Base-by-base conservation (phyloP, 2,888 invertebrate genomes). In the Caenorhabditis sulstoni region DNA sequence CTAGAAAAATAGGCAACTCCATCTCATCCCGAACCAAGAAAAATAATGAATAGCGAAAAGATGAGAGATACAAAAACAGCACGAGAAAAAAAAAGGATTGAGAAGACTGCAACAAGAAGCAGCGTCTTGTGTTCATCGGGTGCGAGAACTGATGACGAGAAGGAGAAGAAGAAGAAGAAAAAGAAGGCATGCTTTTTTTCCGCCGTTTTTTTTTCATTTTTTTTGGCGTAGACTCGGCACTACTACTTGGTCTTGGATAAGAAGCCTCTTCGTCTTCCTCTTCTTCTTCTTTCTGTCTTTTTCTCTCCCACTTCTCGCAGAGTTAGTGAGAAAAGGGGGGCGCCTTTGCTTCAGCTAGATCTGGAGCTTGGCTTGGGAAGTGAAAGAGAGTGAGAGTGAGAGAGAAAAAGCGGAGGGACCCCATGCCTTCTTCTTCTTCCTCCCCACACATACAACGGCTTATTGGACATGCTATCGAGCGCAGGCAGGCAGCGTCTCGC, bases 401-500 rank as follows among this genome's bases (percentile, higher is more conserved):
- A 65, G 62, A 65, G 59, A 66, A 62, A 61, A 77, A 37, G n/a
- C 39, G 12, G 18, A 5, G 20, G 41, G 41, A 3, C 3, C 18
- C 49, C 37, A 49, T 35, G 37, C 50, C 39, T 37, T 41, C 50
- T 57, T 22, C 59, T 41, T 7, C 44, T 5, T 16, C 68, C 49
- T 41, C 47, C 47, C 18, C 45, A 52, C 18, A 22, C 64, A 29
- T 68, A 53, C 66, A 55, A 47, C 39, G 66, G 71, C 78, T 78
- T 71, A 78, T 78, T 61, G 71, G 66, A 57, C 71, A 55, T 71
- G 59, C 78, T 61, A 66, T 70, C 41, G 75, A 61, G 67, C 39
- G 65, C 64, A 62, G 50, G 57, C 52, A 64, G 55, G 61, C 53
- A 55, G 70, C 61, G 53, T 70, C 55, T 45, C 45, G 35, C 59